Base-by-base conservation (phyloP, 2,797 vertebrate genomes). In the Scolopax bukidnonensis region DNA sequence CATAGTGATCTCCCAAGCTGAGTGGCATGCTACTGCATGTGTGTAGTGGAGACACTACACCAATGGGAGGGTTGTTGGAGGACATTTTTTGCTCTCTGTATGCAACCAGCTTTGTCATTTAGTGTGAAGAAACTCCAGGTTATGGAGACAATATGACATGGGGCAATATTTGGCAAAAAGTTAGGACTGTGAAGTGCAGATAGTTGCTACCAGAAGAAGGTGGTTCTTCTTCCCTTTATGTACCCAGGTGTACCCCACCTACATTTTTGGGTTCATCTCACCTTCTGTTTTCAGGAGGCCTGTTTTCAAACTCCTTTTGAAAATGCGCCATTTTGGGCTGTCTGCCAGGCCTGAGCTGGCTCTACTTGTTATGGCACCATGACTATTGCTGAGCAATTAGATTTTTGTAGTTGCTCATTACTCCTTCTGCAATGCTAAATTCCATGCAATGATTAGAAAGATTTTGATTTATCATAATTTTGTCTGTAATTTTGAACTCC, bases 281-380 rank as follows among this genome's bases (percentile, higher is more conserved):
- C 47, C 8, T 63, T 16, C 43, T 63, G 6, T 78, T 61, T 86
- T 68, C 53, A 75, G 4, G 6, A 85, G 28, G 16, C 9, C 20
- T 68, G 3, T 75, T 89, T 84, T 51, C 80, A 76, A 73, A 51
- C 27, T 76, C 4, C 40, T 86, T 89, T 41, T 67, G 70, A 84
- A 81, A 84, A 70, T 3, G 32, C 2, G 19, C 7, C 19, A 19
- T 45, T 90, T 76, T 4, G 36, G 54, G 27, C 19, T 0, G 0
- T 45, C 28, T 32, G 30, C 27, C 64, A 18, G 5, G 28, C 45
- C 20, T 48, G 54, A 94, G 11, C 33, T 68, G 23, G 10, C 20
- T 67, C 23, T 57, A 33, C 4, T 36, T 54, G 15, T 59, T 76
- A 38, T 1, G 3, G 23, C 15, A 73, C 43, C 0, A 0, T 57